Percentiles rank a stretch among this genome's conserved stretches.
These are phyloP conservation scores for Herpetotheres cachinnans DNA, from an alignment of 2,113 vertebrate species.

Conservation along the genomic window DNA sequence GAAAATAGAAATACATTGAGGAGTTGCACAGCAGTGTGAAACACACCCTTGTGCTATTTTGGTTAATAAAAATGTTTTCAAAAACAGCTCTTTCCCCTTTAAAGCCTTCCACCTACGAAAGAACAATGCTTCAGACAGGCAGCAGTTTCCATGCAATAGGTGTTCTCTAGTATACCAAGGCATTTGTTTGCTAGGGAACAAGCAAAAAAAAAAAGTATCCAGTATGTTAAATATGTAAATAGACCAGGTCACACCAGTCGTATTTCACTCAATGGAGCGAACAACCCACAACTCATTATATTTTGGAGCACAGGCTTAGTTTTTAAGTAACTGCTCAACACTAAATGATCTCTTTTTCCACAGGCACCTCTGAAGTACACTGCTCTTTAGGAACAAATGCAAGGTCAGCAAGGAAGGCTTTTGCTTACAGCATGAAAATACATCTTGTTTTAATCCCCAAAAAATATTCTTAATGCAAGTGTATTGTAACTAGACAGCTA, in stretches of 20 bases:
- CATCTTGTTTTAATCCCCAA: neutral
- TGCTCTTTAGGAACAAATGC: neutral
- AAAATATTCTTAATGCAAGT: neutral
- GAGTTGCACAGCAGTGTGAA: neutral
- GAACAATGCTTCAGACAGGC: slow-evolving; percentile 39
- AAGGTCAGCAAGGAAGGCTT: neutral
- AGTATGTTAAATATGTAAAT: slow-evolving; percentile 64
- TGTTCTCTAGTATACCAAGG: neutral
- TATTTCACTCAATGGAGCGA: slow-evolving; percentile 47
- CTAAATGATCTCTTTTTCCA: neutral
- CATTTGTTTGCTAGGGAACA: slow-evolving; percentile 70
- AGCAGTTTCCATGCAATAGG: slow-evolving; percentile 27
- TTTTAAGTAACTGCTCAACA: neutral
- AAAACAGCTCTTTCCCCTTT: slow-evolving; percentile 13
- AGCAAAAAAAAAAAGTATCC: slow-evolving; percentile 6
- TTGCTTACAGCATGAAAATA: neutral
- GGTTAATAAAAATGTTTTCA: slow-evolving; percentile 11
- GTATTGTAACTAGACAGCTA: neutral
- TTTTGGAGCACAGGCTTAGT: neutral
- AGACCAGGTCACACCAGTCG: slow-evolving; percentile 59
- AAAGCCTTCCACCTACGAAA: slow-evolving; percentile 20
- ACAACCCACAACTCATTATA: slow-evolving; percentile 4
- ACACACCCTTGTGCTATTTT: neutral
- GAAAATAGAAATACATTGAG: neutral
- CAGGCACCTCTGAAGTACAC: neutral